phyloP scores from a whole-genome alignment of 2,888 invertebrate genomes.

The Baronia brevicornis region DNA sequence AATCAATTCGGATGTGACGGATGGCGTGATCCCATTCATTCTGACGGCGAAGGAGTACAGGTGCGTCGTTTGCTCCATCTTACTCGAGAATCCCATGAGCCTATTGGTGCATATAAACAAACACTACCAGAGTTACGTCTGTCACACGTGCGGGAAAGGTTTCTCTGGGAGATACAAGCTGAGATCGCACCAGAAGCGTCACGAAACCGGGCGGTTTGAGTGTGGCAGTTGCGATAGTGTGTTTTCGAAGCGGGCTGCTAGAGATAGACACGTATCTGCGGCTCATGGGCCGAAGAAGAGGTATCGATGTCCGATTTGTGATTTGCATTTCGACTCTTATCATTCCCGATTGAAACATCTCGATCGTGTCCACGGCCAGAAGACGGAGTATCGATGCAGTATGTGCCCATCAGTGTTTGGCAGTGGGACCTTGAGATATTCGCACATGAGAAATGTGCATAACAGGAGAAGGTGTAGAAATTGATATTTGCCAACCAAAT shows the following conservation, averaged over 20 bases:
- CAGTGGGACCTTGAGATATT: conserved; percentile 47
- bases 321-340: conserved; percentile 38
- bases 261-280: conserved; percentile 32
- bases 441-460: conserved; percentile 50
- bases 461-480: conserved; percentile 24
- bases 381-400: conserved; percentile 38
- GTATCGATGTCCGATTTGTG: conserved; percentile 47
- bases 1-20: conserved; percentile 28
- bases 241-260: conserved; percentile 39
- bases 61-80: conserved; percentile 37
- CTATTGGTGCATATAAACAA: conserved; percentile 56
- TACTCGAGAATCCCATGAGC: conserved; percentile 38
- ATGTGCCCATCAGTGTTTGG: conserved; percentile 40
- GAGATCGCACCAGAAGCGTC: conserved; percentile 48
- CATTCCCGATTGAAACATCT: conserved; percentile 41
- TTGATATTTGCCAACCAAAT: background rate
- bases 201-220: conserved; percentile 45
- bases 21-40: conserved; percentile 47
- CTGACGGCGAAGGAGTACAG: conserved; percentile 36
- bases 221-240: conserved; percentile 56
- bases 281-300: conserved; percentile 40
- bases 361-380: conserved; percentile 37
- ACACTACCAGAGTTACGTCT: conserved; percentile 57
- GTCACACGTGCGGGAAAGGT: conserved; percentile 61
- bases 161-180: conserved; percentile 56